Evolutionary conservation across 2,113 vertebrate genomes (phyloP).

Genomic region (Lophotis ruficrista): DNA sequence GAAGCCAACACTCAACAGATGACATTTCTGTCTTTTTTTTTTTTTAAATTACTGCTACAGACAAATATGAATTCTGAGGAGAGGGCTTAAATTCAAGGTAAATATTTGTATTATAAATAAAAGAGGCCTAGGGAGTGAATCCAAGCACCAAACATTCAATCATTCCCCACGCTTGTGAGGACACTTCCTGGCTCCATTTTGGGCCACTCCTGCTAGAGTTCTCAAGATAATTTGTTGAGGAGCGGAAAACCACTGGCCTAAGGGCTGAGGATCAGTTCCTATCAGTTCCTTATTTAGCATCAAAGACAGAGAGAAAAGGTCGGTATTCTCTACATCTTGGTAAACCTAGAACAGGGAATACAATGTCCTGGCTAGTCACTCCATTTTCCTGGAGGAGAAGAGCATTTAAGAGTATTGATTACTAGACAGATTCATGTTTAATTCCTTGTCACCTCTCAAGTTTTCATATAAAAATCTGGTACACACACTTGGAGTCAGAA

Average conservation of each 20-base stretch:
- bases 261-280: background rate
- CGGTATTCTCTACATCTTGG: background rate
- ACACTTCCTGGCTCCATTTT: background rate
- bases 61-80: background rate
- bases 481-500: background rate
- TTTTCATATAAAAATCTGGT: background rate
- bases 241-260: background rate
- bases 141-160: background rate
- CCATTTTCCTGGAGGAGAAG: background rate
- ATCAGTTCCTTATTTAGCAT: background rate
- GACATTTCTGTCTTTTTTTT: background rate
- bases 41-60: background rate
- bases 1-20: background rate
- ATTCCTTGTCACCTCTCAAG: background rate
- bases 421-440: background rate
- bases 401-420: background rate
- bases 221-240: background rate
- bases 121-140: background rate
- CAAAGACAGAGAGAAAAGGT: background rate
- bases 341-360: background rate
- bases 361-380: background rate
- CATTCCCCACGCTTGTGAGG: background rate
- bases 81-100: background rate
- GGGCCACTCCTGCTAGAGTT: background rate
- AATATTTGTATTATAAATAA: background rate